phyloP scores from a whole-genome alignment of 1,140 invertebrate genomes.

The Bradynema listronoti region DNA sequence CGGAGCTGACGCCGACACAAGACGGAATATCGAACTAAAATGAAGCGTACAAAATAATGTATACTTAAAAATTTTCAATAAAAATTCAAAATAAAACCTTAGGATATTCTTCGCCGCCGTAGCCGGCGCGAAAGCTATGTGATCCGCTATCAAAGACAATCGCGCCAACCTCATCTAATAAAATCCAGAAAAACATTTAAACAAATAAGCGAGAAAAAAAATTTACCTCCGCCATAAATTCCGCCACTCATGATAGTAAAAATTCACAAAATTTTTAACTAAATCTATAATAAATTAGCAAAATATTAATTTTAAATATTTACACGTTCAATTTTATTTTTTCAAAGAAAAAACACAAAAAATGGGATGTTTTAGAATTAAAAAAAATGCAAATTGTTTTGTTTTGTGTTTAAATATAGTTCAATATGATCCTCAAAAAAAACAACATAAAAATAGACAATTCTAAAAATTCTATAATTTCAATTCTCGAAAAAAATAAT shows the following conservation, averaged over 20 bases:
- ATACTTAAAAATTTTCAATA: background rate
- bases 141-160: constrained; percentile 42
- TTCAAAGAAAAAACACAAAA: no score
- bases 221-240: constrained; percentile 35
- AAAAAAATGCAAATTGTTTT: no score
- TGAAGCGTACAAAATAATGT: background rate
- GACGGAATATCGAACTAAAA: constrained; percentile 45
- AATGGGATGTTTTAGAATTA: no score
- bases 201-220: constrained; percentile 18
- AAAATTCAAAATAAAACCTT: constrained; percentile 15
- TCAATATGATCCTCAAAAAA: no score
- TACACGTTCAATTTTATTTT: no score
- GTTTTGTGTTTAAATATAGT: no score
- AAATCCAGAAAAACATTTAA: constrained; percentile 9
- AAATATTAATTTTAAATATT: no score
- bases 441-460: no score
- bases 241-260: constrained; percentile 39
- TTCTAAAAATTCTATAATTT: no score
- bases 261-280: background rate
- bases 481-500: no score
- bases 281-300: background rate
- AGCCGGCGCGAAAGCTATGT: constrained; percentile 33
- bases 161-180: constrained; percentile 44
- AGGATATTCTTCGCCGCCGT: constrained; percentile 37
- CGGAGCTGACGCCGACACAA: constrained; percentile 25